Base-by-base conservation (phyloP, 2,888 invertebrate genomes). In the Elegia similella region DNA sequence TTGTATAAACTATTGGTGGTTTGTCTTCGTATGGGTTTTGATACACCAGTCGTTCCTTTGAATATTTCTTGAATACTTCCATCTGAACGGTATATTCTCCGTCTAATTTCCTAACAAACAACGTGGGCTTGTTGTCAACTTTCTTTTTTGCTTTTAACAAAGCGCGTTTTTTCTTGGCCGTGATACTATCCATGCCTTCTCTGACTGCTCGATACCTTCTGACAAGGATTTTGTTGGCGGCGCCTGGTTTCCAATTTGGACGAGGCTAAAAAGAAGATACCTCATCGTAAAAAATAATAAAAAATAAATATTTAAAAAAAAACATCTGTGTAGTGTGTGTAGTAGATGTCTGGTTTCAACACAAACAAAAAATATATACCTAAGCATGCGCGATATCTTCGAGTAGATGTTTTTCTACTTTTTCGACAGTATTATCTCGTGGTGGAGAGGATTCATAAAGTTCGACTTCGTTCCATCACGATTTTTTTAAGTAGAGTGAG, bases 1-100 rank as follows among this genome's bases (percentile, higher is more conserved):
- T 80, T 0, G 80, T 83, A 55, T 91, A 91, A 42, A 85, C 64
- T 7, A 89, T 58, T 1, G 89, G 87, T 10, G 80, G 82, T 66
- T 85, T 86, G 61, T 92, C 92, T 23, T 91, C 90, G 48, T 88
- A 92, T 0, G 92, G 92, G 63, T 83, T 86, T 69, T 92, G 89
- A 47, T 78, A 83, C 10, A 77, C 7, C 5, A 90, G 69, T 55
- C 92, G 75, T 61, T 90, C 86, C 61, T 85, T 87, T 1, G 91
- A 90, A 68, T 83, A 89, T 61, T 88, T 86, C 60, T 88, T 90
- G 57, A 91, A 86, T 0, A 89, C 87, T 72, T 91, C 90, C 88
- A 92, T 87, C 60, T 85, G 82, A 5, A 92, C 89, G 2, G 82
- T 84, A 57, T 79, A 89, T 64, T 91, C 88, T 30, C 92, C 91